Base-by-base conservation (phyloP, 2,888 invertebrate genomes). In the Hydroisotoma schaefferi region DNA sequence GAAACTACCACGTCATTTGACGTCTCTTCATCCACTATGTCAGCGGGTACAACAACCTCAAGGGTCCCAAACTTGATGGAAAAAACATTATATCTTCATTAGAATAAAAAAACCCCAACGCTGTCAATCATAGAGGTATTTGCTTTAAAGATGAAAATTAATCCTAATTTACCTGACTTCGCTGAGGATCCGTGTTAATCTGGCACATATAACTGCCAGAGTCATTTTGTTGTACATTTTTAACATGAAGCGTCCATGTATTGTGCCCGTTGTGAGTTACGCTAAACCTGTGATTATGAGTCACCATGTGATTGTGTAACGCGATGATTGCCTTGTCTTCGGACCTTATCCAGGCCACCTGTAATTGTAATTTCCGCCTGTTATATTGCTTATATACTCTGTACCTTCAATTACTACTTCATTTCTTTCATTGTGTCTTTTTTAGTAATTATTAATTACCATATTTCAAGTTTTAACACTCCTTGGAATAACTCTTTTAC, bases 151-250 rank as follows among this genome's bases (percentile, higher is more conserved):
- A n/a, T n/a, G n/a, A n/a, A n/a, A n/a, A n/a, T n/a, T n/a, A n/a
- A n/a, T n/a, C n/a, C n/a, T n/a, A n/a, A n/a, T n/a, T 51, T 63
- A 90, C 90, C 85, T 88, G 88, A 78, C 87, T 88, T 74, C 86
- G 84, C 90, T 91, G 90, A 59, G 91, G 92, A 76, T 90, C 89
- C 60, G 91, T 92, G 79, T 92, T 92, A 75, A 92, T 87, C 80
- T 93, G 93, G 79, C 92, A 93, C 91, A 93, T 93, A 80, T 94
- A 94, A 54, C 88, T 89, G 74, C 94, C 94, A 28, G 89, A 89
- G 80, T 94, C 94, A 77, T 88, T 88, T 75, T 89, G 86, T 78
- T 91, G 90, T 66, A 93, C 91, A 77, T 90, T 90, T 75, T 86
- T 85, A 77, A 94, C 88, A 80, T 89, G 88, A 74, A 94, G 83